Evolutionary conservation across 2,797 vertebrate species (phyloP).

Genomic region (Hoplostethus mediterraneus): DNA sequence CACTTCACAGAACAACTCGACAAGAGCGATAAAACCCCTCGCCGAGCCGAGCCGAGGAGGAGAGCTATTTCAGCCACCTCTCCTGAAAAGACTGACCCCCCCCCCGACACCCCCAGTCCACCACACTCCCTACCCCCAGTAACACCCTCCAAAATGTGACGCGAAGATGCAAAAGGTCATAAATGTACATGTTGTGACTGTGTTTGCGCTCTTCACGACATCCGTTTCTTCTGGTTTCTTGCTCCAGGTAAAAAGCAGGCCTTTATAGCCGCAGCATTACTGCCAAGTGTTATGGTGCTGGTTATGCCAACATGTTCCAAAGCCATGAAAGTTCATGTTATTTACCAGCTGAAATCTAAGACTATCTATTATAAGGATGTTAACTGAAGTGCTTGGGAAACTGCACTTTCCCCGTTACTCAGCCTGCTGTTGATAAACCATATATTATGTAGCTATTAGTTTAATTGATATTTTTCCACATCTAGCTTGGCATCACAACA

Average conservation of each 20-base stretch:
- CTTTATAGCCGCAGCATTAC: not conserved
- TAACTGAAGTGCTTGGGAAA: not conserved
- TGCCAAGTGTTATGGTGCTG: not conserved
- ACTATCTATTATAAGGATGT: constrained; percentile 1
- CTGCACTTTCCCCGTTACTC: constrained; percentile 1
- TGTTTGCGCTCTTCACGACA: constrained; percentile 12
- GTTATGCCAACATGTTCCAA: no score
- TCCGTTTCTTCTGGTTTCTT: not conserved
- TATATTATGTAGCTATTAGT: constrained; percentile 8
- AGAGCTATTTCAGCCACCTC: constrained; percentile 65
- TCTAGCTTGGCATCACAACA: no score
- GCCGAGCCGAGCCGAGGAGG: constrained; percentile 63
- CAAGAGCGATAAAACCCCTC: constrained; percentile 68
- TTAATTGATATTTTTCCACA: constrained; percentile 8
- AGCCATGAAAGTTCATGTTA: not conserved
- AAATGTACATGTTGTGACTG: constrained; percentile 26
- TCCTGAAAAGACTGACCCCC: constrained; percentile 57
- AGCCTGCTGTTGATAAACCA: not conserved
- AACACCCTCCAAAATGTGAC: constrained; percentile 47
- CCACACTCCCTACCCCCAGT: constrained; percentile 15
- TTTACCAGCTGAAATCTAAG: not conserved
- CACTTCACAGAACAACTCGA: constrained; percentile 82
- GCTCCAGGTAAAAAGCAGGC: constrained; percentile 13
- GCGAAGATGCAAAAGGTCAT: constrained; percentile 62
- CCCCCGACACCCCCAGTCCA: no score